Evolutionary conservation across 2,113 vertebrate genomes (phyloP).

Genomic region (Alethe diademata): DNA sequence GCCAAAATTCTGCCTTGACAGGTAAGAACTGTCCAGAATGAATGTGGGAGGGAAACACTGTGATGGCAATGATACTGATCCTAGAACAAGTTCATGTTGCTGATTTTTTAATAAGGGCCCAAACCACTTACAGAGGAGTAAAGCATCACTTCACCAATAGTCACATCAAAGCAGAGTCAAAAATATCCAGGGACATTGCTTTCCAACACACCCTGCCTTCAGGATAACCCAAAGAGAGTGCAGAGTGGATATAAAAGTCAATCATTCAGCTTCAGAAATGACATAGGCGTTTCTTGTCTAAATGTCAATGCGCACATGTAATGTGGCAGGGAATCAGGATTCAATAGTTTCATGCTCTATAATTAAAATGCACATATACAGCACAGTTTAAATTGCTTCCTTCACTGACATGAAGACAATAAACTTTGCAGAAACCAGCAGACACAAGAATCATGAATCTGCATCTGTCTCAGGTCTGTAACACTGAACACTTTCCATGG

Average conservation of each 20-base stretch:
- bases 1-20: background rate
- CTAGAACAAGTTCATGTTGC: background rate
- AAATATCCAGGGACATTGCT: background rate
- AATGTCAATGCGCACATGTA: background rate
- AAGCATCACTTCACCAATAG: background rate
- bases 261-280: background rate
- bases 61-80: fast-evolving
- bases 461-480: background rate
- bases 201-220: background rate
- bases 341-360: background rate
- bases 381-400: background rate
- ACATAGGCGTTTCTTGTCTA: background rate
- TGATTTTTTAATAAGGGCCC: background rate
- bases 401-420: background rate
- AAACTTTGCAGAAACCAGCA: background rate
- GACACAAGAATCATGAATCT: background rate
- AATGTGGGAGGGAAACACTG: background rate
- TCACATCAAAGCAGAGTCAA: background rate
- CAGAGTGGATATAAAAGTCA: background rate
- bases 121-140: background rate
- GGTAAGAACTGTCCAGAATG: background rate
- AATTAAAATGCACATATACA: background rate
- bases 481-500: background rate
- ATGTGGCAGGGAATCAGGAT: background rate
- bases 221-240: background rate